A percentile compares a stretch with the other conserved stretches of the same genome.
These are phyloP conservation scores for Odocoileus virginianus DNA, from an alignment of 2,113 vertebrate genomes.

Conservation along the genomic window DNA sequence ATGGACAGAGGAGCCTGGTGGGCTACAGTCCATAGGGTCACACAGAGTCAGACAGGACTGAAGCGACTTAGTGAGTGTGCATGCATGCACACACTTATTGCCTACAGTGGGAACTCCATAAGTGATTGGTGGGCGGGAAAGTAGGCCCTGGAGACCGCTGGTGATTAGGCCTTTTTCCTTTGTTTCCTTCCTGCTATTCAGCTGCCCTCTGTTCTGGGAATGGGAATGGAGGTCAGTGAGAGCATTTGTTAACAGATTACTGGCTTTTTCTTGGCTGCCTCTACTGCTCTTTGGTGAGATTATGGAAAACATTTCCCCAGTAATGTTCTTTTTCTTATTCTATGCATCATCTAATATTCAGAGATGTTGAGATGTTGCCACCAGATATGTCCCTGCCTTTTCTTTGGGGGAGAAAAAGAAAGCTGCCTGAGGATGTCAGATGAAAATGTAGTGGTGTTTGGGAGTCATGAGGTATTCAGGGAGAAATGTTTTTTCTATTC, in stretches of 20 bases:
- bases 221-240: neutral
- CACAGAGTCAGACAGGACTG: neutral
- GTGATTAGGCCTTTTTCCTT: neutral
- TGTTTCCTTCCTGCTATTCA: neutral
- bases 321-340: slow-evolving; percentile 2
- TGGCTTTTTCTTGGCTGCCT: neutral
- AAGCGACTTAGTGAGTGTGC: neutral
- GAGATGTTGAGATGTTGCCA: neutral
- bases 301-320: neutral
- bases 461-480: neutral
- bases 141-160: neutral
- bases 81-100: neutral
- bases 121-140: neutral
- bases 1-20: neutral
- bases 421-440: neutral
- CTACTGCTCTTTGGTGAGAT: neutral
- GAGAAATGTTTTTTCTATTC: slow-evolving; percentile 37
- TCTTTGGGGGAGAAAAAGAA: neutral
- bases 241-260: neutral
- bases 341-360: neutral
- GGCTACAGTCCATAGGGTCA: neutral
- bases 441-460: neutral
- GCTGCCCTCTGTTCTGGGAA: neutral
- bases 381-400: neutral
- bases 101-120: neutral